Base-by-base conservation (phyloP, 2,888 invertebrate genomes). In the Drosophila kanekoi region DNA sequence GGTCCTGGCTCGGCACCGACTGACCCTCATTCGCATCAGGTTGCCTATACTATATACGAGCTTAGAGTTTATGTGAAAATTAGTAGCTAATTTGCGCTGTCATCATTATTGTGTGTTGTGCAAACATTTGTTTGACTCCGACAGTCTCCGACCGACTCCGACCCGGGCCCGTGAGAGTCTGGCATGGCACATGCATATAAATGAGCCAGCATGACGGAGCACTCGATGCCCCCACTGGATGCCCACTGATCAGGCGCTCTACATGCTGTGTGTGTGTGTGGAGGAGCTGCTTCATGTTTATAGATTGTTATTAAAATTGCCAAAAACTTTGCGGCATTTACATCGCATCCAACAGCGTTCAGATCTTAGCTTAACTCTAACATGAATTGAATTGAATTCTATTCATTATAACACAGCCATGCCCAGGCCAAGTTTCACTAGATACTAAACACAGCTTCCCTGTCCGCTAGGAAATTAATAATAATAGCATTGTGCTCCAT, bases 41-140 rank as follows among this genome's bases (percentile, higher is more conserved):
- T 28, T 2, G 8, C 8, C 23, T 8, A 28, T 28, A 28, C 5
- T 8, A 28, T 8, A 28, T 28, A 28, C 48, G 44, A 45, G 37
- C 18, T 44, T 59, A 47, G 72, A 57, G 58, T 48, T 63, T 67
- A 62, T 76, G 87, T 77, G 77, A 76, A 85, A 85, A 87, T 89
- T 87, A 83, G 81, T 82, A 82, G 79, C 83, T 87, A 87, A 89
- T 87, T 87, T 89, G 80, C 70, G 79, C 77, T 87, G 87, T 87
- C 89, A 86, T 87, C 87, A 87, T 87, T 87, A 87, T 81, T 73
- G 87, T 78, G 72, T 74, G 83, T 81, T 87, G 89, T 85, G 88
- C 83, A 89, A 87, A 89, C 87, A 87, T 88, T 86, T 88, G 87
- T 83, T 83, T 70, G 74, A 74, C 82, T 69, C 70, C 38, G 41